Evolutionary conservation across 2,113 vertebrate species (phyloP).

Genomic region (Mormyrus iriodes): DNA sequence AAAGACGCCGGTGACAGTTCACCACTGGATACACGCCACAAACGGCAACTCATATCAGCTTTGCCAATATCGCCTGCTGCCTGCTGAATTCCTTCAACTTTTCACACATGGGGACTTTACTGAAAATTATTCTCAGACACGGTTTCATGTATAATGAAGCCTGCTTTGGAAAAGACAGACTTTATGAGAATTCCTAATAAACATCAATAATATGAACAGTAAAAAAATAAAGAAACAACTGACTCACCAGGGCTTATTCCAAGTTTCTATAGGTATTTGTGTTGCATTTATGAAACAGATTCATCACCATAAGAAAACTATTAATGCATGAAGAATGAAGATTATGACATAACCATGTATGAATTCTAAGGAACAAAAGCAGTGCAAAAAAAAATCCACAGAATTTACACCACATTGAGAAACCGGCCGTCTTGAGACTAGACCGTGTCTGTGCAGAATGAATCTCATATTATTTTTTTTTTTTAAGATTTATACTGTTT

Average conservation of each 20-base stretch:
- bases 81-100: neutral
- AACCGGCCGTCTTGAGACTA: neutral
- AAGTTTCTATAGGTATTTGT: neutral
- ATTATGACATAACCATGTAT: neutral
- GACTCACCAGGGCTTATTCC: neutral
- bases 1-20: slow-evolving; percentile 37
- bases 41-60: slow-evolving; percentile 39
- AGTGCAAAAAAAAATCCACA: neutral
- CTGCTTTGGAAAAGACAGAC: neutral
- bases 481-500: neutral
- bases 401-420: neutral
- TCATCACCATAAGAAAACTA: neutral
- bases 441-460: neutral
- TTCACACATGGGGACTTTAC: neutral
- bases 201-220: neutral
- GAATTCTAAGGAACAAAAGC: neutral
- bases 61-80: slow-evolving; percentile 2
- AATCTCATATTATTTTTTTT: neutral
- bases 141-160: neutral
- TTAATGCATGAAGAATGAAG: neutral
- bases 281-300: neutral
- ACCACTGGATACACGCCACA: slow-evolving; percentile 8
- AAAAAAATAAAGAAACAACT: neutral
- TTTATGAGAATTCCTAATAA: neutral
- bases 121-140: neutral